Percentiles rank a stretch among this genome's conserved stretches.
Conservation (phyloP, 2,888 invertebrate genomes). For the Lepeophtheirus nordmannii region DNA sequence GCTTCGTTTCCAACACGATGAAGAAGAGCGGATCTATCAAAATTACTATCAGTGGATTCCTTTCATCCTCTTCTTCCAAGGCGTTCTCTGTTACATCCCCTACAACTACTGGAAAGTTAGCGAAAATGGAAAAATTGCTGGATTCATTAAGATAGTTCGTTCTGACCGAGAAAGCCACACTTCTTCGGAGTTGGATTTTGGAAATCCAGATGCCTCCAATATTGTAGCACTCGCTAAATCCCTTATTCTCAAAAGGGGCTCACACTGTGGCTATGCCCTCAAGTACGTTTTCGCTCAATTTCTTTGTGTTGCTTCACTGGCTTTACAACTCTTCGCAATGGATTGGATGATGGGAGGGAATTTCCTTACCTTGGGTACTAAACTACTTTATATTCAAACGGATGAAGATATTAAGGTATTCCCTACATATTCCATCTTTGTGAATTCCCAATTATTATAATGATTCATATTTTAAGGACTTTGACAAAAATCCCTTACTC, state of each 20-base stretch:
- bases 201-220: neutral
- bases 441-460: neutral
- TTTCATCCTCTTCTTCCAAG: slow-evolving; percentile 5
- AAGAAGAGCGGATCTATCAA: neutral
- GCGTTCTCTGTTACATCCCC: slow-evolving; percentile 3
- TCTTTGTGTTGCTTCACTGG: neutral
- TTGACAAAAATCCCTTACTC: neutral
- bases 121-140: neutral
- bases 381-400: neutral
- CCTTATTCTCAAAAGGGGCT: neutral
- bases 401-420: neutral
- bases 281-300: neutral
- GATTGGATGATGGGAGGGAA: slow-evolving; percentile 3
- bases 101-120: slow-evolving; percentile 2
- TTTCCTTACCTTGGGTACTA: neutral
- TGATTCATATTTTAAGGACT: neutral
- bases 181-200: neutral
- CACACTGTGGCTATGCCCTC: neutral
- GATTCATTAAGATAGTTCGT: neutral
- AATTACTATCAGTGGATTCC: slow-evolving; percentile 1
- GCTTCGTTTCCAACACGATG: neutral
- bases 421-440: neutral
- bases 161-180: neutral
- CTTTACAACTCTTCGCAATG: neutral
- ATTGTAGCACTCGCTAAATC: neutral